These are phyloP conservation scores for Danio aesculapii DNA, from an alignment of 2,797 vertebrate species.

Conservation along the genomic window DNA sequence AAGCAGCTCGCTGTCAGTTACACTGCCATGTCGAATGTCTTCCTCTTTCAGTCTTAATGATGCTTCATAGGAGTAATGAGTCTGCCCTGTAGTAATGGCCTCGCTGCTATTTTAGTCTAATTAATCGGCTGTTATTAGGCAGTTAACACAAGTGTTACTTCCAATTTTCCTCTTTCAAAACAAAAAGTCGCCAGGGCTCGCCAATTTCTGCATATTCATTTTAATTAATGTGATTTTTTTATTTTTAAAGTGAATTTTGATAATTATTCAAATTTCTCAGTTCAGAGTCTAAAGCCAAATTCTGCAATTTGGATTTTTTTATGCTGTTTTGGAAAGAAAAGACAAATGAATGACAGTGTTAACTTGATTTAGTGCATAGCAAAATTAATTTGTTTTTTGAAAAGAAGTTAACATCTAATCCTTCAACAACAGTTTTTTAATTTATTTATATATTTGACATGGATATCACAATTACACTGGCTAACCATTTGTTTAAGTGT, in stretches of 20 bases:
- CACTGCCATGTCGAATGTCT: slow-evolving; percentile 13
- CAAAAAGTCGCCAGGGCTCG: no score
- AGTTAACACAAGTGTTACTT: not conserved
- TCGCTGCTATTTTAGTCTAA: not conserved
- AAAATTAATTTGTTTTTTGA: no score
- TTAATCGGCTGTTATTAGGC: not conserved
- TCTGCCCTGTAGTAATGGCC: not conserved
- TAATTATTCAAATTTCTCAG: not conserved
- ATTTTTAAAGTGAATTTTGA: not conserved
- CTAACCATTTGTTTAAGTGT: no score
- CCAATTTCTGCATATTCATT: not conserved
- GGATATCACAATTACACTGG: no score
- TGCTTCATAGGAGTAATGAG: not conserved
- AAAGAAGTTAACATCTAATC: no score
- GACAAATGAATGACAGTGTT: no score
- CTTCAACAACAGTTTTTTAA: no score
- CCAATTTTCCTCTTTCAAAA: not conserved
- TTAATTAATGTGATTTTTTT: not conserved
- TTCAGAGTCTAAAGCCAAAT: not conserved
- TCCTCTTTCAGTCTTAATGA: not conserved
- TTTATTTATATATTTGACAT: no score
- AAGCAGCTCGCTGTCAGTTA: slow-evolving; percentile 8
- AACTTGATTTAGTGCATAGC: no score
- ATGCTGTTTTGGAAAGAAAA: no score
- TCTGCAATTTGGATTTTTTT: no score